Percentiles rank a stretch among this genome's conserved stretches.
Evolutionary conservation across 2,888 invertebrate genomes (phyloP).

Genomic region (Drosophila longiperda): DNA sequence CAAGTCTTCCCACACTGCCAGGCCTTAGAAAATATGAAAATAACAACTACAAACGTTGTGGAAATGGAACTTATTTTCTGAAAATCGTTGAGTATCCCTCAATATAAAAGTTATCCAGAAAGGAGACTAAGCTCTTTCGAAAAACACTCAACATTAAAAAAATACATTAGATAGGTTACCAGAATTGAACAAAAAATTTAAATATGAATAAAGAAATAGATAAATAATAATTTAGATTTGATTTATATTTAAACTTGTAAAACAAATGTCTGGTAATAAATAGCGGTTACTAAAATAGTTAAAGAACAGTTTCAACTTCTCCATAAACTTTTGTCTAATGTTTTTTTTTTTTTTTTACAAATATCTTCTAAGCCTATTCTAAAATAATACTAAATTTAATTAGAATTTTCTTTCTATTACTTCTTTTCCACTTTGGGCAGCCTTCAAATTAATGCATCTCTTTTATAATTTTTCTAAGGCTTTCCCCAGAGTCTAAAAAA

Average conservation of each 20-base stretch:
- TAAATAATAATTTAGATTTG: neutral
- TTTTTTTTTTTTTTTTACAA: neutral
- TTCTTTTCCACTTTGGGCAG: neutral
- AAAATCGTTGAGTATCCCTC: neutral
- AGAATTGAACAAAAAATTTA: no score
- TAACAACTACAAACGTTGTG: neutral
- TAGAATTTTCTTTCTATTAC: neutral
- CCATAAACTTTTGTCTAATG: neutral
- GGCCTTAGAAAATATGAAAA: conserved; percentile 2
- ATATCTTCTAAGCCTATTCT: neutral
- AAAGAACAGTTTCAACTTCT: neutral
- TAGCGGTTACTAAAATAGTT: neutral
- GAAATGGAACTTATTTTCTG: neutral
- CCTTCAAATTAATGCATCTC: neutral
- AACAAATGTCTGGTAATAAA: neutral
- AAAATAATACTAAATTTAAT: neutral
- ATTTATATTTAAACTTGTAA: neutral
- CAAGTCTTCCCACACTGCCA: conserved; percentile 1
- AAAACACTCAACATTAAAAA: no score
- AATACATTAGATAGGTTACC: no score
- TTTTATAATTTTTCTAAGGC: neutral
- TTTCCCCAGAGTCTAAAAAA: neutral
- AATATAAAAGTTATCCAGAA: neutral
- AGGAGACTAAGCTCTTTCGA: no score
- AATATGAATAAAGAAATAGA: neutral